Evolutionary conservation across 92 coral and sea anemone species (phyloP), one percentile per base, ranked within the genome.

Genomic region (Epizoanthus scotinus): DNA sequence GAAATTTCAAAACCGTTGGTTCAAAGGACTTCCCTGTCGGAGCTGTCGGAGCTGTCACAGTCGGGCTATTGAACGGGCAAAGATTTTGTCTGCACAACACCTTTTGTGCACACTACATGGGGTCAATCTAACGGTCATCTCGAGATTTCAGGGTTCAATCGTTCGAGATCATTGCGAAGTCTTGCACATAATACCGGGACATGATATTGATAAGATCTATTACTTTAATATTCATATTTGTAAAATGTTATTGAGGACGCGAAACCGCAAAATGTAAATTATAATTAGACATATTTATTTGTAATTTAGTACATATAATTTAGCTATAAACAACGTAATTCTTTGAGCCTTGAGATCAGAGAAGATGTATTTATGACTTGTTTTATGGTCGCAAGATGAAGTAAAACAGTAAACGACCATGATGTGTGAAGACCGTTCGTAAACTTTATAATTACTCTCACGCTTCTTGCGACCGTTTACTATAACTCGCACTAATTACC

Each of bases 391-490:
- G 40, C 20, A 20, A 59, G 53, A 20, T 28, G 44, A 34, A 59
- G 61, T 4, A n/a, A 3, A 2, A 27, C 26, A 9, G 28, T 5
- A 63, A 63, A 10, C 68, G 38, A 25, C 40, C 5, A 34, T 26
- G 3, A 18, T 64, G 47, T 62, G 61, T 25, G 27, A 73, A 75
- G 60, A 21, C 68, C 42, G 25, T 75, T 26, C 58, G 62, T 38
- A 75, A 40, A 60, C 68, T 17, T 17, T n/a, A 31, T 25, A 0
- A 26, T 63, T 52, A 63, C 14, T 7, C 0, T 72, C 55, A 29
- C 29, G 36, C 58, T 74, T 40, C 52, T 74, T 67, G 31, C 26
- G 67, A 49, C 66, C 9, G 52, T 47, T 47, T 47, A 47, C 52
- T 9, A 47, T 47, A 47, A 47, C 52, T 47, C 52, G 12, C 9